phyloP scores from a whole-genome alignment of 2,888 invertebrate genomes.

The Archips xylosteana region DNA sequence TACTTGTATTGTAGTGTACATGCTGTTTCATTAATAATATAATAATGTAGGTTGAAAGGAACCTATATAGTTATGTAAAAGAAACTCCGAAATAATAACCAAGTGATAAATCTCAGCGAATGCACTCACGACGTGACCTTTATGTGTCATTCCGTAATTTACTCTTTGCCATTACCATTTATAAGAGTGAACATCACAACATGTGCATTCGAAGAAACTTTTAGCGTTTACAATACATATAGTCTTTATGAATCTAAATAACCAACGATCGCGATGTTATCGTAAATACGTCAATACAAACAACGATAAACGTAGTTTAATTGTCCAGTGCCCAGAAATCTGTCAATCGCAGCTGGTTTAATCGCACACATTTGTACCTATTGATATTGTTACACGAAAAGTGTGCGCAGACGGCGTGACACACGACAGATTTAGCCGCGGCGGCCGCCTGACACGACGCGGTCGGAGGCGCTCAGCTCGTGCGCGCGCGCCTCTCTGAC shows the following conservation, averaged over 20 bases:
- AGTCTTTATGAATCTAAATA: conserved; percentile 29
- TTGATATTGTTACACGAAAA: conserved; percentile 41
- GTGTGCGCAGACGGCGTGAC: conserved; percentile 50
- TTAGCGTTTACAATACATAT: neutral
- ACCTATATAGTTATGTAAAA: conserved; percentile 58
- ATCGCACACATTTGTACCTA: conserved; percentile 52
- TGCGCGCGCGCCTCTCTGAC: conserved; percentile 79
- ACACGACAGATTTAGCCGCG: conserved; percentile 59
- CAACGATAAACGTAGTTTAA: conserved; percentile 14
- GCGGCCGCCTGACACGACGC: conserved; percentile 39
- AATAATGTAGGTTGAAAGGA: neutral
- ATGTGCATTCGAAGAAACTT: conserved; percentile 30
- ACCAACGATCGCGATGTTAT: conserved; percentile 10
- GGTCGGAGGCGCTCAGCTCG: conserved; percentile 64
- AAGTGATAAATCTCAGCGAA: conserved; percentile 74
- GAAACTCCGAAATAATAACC: conserved; percentile 62
- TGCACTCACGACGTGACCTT: conserved; percentile 66
- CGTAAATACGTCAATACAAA: conserved; percentile 4
- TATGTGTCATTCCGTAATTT: conserved; percentile 55
- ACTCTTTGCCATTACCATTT: conserved; percentile 39
- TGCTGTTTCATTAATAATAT: neutral
- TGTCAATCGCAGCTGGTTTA: conserved; percentile 44
- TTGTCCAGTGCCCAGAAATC: conserved; percentile 53
- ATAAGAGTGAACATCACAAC: conserved; percentile 17
- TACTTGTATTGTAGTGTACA: too few relatives aligned